These are phyloP conservation scores for Cuniculus paca DNA, from an alignment of 2,797 vertebrate species.

Conservation along the genomic window DNA sequence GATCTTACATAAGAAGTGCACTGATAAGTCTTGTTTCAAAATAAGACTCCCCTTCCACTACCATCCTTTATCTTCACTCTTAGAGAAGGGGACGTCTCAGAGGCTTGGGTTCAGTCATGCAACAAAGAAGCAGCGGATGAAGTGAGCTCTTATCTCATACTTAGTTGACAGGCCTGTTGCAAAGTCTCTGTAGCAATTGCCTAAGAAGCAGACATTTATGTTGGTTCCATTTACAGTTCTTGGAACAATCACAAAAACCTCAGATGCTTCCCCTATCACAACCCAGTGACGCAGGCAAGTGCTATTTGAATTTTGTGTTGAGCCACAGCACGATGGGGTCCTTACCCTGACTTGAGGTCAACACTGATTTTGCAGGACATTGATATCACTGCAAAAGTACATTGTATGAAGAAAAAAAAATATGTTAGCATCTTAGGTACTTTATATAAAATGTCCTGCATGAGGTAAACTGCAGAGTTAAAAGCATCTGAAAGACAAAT, in stretches of 20 bases:
- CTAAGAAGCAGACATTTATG: neutral
- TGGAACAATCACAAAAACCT: neutral
- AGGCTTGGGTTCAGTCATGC: neutral
- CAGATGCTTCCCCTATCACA: neutral
- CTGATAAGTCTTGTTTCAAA: conserved; percentile 5
- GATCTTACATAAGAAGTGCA: neutral
- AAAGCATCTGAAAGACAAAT: neutral
- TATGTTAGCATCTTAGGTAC: neutral
- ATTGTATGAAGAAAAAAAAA: neutral
- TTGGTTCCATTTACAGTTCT: neutral
- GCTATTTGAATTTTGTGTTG: neutral
- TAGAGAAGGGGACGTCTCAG: neutral
- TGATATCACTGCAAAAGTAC: neutral
- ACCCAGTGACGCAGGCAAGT: neutral
- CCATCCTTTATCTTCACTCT: neutral
- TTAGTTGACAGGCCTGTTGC: neutral
- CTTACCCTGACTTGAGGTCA: neutral
- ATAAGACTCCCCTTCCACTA: neutral
- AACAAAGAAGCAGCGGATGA: neutral
- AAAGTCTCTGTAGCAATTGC: neutral
- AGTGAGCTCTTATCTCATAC: neutral
- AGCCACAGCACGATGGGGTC: neutral
- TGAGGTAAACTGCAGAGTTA: neutral
- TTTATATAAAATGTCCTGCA: neutral
- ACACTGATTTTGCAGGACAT: neutral